Evolutionary conservation across 2,113 vertebrate genomes (phyloP).

Genomic region (Lutjanus erythropterus): DNA sequence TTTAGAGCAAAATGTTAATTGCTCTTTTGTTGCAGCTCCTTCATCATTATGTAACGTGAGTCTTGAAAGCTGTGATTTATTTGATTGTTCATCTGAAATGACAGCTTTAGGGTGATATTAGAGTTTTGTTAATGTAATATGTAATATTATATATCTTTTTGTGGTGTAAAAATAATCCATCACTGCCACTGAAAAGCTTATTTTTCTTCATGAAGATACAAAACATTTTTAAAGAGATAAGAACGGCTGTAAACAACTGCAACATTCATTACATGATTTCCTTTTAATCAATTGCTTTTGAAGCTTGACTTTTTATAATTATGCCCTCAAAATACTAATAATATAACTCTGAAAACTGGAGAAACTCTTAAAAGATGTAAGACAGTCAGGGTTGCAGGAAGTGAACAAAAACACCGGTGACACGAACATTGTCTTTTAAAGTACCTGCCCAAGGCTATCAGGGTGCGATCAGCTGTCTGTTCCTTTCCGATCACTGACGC

Average conservation of each 20-base stretch:
- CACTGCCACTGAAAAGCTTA: background rate
- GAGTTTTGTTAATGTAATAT: background rate
- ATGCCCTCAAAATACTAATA: no score
- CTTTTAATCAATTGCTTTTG: no score
- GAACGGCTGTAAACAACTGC: background rate
- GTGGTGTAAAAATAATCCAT: background rate
- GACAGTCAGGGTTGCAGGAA: background rate
- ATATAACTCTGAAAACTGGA: no score
- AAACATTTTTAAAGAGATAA: background rate
- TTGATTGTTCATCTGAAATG: background rate
- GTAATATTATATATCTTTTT: no score
- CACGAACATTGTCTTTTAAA: constrained; percentile 15
- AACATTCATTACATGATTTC: no score
- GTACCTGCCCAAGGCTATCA: background rate
- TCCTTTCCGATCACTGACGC: background rate
- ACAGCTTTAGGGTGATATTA: background rate
- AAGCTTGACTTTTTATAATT: no score
- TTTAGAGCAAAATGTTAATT: background rate
- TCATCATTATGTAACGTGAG: background rate
- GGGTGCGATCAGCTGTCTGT: constrained; percentile 31
- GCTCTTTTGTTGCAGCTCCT: background rate
- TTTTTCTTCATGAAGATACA: background rate
- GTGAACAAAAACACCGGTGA: constrained; percentile 33
- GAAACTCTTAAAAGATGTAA: no score
- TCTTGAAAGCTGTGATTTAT: background rate